Percentiles rank a stretch among this genome's conserved stretches.
Conservation (phyloP, 2,888 invertebrate species). For the Hirtodrosophila trivittata region DNA sequence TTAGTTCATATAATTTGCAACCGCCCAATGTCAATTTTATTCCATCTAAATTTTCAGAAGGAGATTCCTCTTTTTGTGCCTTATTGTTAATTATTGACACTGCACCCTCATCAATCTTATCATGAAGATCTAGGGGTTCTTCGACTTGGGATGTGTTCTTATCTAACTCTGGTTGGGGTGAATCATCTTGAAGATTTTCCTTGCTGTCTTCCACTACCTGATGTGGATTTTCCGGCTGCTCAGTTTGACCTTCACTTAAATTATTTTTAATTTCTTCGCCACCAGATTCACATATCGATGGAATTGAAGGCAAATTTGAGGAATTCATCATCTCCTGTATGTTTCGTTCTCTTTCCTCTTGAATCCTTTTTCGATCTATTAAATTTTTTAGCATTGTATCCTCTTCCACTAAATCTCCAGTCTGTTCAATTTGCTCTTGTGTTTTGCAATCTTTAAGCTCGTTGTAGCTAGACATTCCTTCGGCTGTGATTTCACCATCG, state of each 20-base stretch:
- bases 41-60: neutral
- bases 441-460: slow-evolving; percentile 63
- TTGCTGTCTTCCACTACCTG: neutral
- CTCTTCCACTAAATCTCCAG: slow-evolving; percentile 15
- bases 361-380: slow-evolving; percentile 57
- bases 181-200: neutral
- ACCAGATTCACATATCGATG: too few species aligned
- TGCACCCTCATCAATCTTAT: neutral
- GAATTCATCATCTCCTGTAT: slow-evolving; percentile 6
- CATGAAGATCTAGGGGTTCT: neutral
- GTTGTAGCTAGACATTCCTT: slow-evolving; percentile 70
- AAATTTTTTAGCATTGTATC: slow-evolving; percentile 62
- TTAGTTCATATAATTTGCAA: slow-evolving; percentile 37
- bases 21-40: slow-evolving; percentile 30
- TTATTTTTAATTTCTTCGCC: neutral
- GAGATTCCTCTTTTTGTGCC: neutral
- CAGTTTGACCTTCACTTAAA: too few species aligned
- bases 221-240: neutral
- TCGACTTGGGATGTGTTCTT: too few species aligned
- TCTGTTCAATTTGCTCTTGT: slow-evolving; percentile 8
- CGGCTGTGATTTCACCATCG: slow-evolving; percentile 63
- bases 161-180: too few species aligned
- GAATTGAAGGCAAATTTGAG: neutral
- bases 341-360: slow-evolving; percentile 55
- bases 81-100: too few species aligned